Evolutionary conservation across 2,888 invertebrate genomes (phyloP), one percentile per base, ranked within the genome.

Genomic region (Athetis lepigone): DNA sequence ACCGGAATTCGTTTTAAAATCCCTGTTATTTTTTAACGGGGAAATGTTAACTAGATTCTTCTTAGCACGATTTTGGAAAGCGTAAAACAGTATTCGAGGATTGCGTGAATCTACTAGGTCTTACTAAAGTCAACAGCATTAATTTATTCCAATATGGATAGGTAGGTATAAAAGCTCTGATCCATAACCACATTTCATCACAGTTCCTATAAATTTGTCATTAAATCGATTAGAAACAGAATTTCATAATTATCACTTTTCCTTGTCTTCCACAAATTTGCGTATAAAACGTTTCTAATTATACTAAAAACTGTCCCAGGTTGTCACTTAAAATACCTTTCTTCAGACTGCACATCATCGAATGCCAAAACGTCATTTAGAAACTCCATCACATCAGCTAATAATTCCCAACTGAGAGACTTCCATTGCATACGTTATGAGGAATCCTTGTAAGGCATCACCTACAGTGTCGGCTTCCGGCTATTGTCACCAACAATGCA

Each of bases 401-500:
- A 60, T 57, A 71, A 63, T 70, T 75, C 51, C 70, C 72, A 49
- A 49, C 52, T 47, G 27, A 19, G 4, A 23, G 52, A 55, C 51
- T 40, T 42, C 13, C 21, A 27, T 19, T 64, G 75, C 75, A 75
- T 77, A 62, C 55, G 25, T 33, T 77, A 73, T 77, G 54, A 75
- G 52, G 33, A n/a, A 11, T 9, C 75, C 63, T 37, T 77, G 54
- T 69, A 66, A 21, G 74, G 57, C 29, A 55, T 9, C 49, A 39
- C 54, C 45, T 59, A 56, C 23, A 29, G 47, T 27, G 29, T 47
- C 52, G 39, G 51, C 59, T 76, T 82, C 83, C 83, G 79, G 71
- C 74, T 69, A 80, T 83, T 83, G 82, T 83, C 58, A 50, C 23
- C 46, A 42, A 50, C 58, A 58, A 55, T 62, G 58, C 68, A 59